phyloP scores from a whole-genome alignment of 92 coral and sea anemone genomes.

The Palythoa grandiflora region DNA sequence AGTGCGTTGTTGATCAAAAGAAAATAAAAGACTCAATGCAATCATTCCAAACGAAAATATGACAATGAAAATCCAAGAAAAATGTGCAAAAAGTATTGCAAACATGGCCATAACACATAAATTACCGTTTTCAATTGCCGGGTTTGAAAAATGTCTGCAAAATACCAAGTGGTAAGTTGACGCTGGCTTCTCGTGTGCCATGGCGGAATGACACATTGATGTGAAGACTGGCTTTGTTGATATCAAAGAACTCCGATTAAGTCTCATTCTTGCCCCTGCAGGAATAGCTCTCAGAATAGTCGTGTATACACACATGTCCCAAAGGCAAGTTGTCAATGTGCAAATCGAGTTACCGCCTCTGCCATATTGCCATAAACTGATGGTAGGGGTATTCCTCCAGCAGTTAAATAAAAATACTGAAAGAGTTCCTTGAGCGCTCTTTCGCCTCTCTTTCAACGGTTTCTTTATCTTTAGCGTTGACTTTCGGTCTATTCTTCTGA shows the following conservation, averaged over 20 bases:
- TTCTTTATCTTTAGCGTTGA: not conserved
- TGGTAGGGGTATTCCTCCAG: too few species aligned
- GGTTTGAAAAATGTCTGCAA: not conserved
- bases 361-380: too few species aligned
- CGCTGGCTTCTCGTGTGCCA: not conserved
- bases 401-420: too few species aligned
- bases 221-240: too few species aligned
- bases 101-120: not conserved
- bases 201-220: too few species aligned
- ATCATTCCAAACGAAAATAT: not conserved
- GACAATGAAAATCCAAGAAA: not conserved
- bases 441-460: not conserved
- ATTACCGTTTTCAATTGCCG: not conserved
- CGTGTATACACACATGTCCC: too few species aligned
- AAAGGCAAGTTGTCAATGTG: too few species aligned
- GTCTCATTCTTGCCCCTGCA: too few species aligned
- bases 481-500: not conserved
- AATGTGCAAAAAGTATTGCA: not conserved
- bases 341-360: too few species aligned
- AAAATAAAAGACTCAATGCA: not conserved
- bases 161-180: not conserved
- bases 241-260: too few species aligned
- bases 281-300: too few species aligned
- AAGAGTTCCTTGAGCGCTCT: too few species aligned
- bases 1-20: not conserved